Base-by-base conservation (phyloP, 1,140 invertebrate species). In the Drosophila kanapiae region DNA sequence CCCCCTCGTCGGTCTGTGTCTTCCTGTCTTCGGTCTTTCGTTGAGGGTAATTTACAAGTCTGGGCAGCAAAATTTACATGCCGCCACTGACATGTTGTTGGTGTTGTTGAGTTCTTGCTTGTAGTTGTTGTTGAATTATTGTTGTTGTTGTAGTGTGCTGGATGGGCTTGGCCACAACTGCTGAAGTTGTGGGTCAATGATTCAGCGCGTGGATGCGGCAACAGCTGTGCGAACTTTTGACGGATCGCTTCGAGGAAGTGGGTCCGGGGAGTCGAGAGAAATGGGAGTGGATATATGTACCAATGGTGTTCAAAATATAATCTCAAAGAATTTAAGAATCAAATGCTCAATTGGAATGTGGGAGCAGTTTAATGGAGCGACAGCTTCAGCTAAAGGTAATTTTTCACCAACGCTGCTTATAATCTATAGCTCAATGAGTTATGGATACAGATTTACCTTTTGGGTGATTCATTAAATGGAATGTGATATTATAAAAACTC, bases 41-140 rank as follows among this genome's bases (percentile, higher is more conserved):
- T 76, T 80, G 51, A 57, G 63, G 80, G 71, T 75, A 84, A 90
- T 90, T 87, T 90, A 87, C 84, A 90, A 69, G 77, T 80, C 78
- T 80, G 64, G 60, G 62, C 59, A 58, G 42, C 60, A 60, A 69
- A 74, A 90, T 84, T 71, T 84, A 87, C 84, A 87, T 84, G 71
- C 74, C 79, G 64, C 74, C 65, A 72, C 67, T 18, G 53, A 48
- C 40, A 59, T 64, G 76, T 59, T 76, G 71, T 78, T 71, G 49
- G 43, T 35, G 59, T 43, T 63, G 54, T 56, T 64, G 13, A 33
- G 58, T 16, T 62, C 47, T 75, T 61, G 23, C n/a, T 27, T 57
- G 45, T 45, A 48, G 63, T 69, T 63, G 48, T 53, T 63, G 10
- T 27, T 42, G 18, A 23, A 23, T 45, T 56, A 62, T 68, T 67